Base-by-base conservation (phyloP, 2,113 vertebrate species). In the Orycteropus afer region DNA sequence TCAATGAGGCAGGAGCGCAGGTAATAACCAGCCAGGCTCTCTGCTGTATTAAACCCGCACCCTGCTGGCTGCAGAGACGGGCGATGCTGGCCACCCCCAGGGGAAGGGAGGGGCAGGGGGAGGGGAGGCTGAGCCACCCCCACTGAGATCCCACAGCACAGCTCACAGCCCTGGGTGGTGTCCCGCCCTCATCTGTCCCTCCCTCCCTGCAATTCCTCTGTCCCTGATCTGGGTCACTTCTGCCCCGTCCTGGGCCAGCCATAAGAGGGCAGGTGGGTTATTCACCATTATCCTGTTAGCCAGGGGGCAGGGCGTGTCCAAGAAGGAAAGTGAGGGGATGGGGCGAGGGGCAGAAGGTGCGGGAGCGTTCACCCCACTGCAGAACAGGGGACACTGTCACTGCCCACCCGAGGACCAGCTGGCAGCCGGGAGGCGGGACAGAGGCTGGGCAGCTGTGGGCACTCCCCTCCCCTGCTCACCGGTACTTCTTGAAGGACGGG, bases 401-500 rank as follows among this genome's bases (percentile, higher is more conserved):
- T 7, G 55, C 42, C 55, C n/a, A 0, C 3, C 73, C 1, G 27
- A 78, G 67, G 69, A 1, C 51, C 74, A 37, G 69, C 77, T 2
- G 23, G 61, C 37, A 4, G 47, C 32, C 25, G 17, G 85, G 45
- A 13, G 0, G 0, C 0, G 0, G n/a, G 59, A 9, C 55, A 42
- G 82, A 23, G 47, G 23, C 0, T 17, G 45, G 34, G 22, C 7
- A 0, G 15, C n/a, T 0, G 23, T 3, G n/a, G 0, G 76, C 45
- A 0, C 49, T 47, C 9, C 14, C 84, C 27, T 1, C 18, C 20
- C 76, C 86, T 96, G 11, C 99, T 99, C 87, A 99, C 99, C 99
- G 99, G 99, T 99, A 99, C 97, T 99, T 99, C 97, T 98, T 99
- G 96, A 99, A 99, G 55, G 99, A 99, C 63, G 99, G 99, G 15